A percentile compares a stretch with the other conserved stretches of the same genome.
These are phyloP conservation scores for Sandelia bainsii DNA, from an alignment of 2,797 vertebrate species.

Conservation along the genomic window DNA sequence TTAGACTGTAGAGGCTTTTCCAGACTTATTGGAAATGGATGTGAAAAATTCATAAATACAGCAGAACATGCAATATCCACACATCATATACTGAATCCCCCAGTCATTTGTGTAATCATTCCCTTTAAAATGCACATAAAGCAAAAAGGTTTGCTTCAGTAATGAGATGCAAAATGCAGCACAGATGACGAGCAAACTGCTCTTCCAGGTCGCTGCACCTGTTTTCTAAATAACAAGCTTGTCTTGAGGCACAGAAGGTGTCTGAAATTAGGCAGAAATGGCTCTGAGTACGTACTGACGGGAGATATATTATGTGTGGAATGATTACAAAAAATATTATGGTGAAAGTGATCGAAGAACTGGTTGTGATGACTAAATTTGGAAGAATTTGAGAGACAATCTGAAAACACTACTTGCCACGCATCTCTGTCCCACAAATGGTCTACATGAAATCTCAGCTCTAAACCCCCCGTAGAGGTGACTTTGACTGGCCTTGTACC, in stretches of 20 bases:
- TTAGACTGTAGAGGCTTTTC: not conserved
- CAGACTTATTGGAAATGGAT: too few species aligned
- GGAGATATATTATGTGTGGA: not conserved
- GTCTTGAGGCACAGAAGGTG: conserved; percentile 7
- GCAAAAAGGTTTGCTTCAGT: conserved; percentile 1
- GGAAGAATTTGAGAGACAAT: not conserved
- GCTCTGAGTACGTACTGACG: not conserved
- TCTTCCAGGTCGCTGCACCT: conserved; percentile 23
- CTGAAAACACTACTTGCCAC: conserved; percentile 3
- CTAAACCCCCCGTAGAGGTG: conserved; percentile 47
- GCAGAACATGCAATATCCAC: conserved; percentile 25
- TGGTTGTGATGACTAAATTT: not conserved
- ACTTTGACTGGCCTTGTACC: conserved; percentile 65
- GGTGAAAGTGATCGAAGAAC: not conserved
- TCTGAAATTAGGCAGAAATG: conserved; percentile 4
- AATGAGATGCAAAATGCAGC: conserved; percentile 23
- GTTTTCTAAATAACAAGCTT: conserved; percentile 21
- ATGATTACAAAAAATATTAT: not conserved
- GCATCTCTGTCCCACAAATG: conserved; percentile 30
- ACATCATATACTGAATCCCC: conserved; percentile 12
- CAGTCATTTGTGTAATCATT: conserved; percentile 9
- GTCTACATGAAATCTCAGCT: conserved; percentile 17
- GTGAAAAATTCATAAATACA: conserved; percentile 11
- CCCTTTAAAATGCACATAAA: conserved; percentile 20
- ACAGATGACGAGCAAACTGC: conserved; percentile 12